A percentile compares a stretch with the other conserved stretches of the same genome.
Evolutionary conservation across 2,888 invertebrate species (phyloP).

Genomic region (Eristalis arbustorum): DNA sequence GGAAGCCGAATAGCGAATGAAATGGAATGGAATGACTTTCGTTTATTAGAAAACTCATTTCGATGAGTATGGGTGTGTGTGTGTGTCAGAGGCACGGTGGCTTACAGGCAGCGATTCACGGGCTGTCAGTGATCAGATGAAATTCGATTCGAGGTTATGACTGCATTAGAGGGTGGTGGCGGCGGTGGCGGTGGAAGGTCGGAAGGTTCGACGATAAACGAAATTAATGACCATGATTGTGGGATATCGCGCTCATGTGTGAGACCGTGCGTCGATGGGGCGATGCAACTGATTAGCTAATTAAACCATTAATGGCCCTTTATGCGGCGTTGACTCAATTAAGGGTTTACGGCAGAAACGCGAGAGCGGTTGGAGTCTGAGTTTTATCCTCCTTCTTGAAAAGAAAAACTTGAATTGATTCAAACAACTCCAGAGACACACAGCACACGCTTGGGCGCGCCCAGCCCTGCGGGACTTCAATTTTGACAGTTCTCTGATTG

Average conservation of each 20-base stretch:
- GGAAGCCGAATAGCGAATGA: conserved; percentile 11
- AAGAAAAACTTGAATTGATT: no score
- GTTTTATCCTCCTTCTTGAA: no score
- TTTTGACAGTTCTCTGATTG: neutral
- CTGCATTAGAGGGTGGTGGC: neutral
- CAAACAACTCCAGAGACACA: no score
- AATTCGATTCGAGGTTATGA: conserved; percentile 25
- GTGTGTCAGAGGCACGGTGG: neutral
- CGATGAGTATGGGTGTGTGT: neutral
- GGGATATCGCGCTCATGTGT: neutral
- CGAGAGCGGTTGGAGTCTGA: no score
- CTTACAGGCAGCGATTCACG: neutral
- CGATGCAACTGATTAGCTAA: conserved; percentile 15
- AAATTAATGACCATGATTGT: conserved; percentile 15
- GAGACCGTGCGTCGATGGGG: neutral
- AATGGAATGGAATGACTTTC: conserved; percentile 31
- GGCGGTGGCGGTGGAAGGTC: neutral
- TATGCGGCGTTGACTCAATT: neutral
- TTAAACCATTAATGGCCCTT: neutral
- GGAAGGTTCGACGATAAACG: neutral
- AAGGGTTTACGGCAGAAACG: neutral
- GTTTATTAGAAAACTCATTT: conserved; percentile 39
- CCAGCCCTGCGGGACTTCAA: neutral
- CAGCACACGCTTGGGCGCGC: no score
- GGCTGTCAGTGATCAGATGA: conserved; percentile 19